Evolutionary conservation across 2,888 invertebrate species (phyloP).

Genomic region (Luffia ferchaultella): DNA sequence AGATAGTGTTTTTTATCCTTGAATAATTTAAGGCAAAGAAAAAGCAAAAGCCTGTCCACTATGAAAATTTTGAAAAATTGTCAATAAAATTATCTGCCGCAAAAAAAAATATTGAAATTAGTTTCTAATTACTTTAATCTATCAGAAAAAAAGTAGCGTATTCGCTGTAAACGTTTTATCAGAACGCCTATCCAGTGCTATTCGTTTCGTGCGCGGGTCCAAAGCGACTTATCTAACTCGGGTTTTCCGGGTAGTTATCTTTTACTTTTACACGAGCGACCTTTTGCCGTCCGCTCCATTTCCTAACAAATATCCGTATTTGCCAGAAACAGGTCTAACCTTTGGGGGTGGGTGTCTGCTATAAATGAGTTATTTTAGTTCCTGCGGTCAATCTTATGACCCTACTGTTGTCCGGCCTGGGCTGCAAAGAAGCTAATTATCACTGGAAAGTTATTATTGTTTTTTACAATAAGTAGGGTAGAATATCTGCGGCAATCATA

Average conservation of each 20-base stretch:
- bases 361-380: not conserved
- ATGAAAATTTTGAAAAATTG: too few species aligned
- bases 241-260: not conserved
- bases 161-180: too few species aligned
- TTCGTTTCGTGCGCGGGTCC: not conserved
- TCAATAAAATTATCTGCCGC: too few species aligned
- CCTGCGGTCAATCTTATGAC: not conserved
- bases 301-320: conserved; percentile 17
- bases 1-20: too few species aligned
- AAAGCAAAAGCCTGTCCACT: too few species aligned
- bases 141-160: too few species aligned
- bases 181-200: not conserved
- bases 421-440: not conserved
- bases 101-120: too few species aligned
- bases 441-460: too few species aligned
- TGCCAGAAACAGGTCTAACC: conserved; percentile 1
- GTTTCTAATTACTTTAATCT: too few species aligned
- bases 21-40: too few species aligned
- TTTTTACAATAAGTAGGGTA: too few species aligned
- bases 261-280: conserved; percentile 4
- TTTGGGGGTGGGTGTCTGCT: not conserved
- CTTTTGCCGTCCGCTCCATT: conserved; percentile 13
- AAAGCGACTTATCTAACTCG: not conserved
- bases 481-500: too few species aligned
- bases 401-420: not conserved